Percentiles rank a stretch among this genome's conserved stretches.
These are phyloP conservation scores for Sebastes nivosus DNA, from an alignment of 2,797 vertebrate species.

Conservation along the genomic window DNA sequence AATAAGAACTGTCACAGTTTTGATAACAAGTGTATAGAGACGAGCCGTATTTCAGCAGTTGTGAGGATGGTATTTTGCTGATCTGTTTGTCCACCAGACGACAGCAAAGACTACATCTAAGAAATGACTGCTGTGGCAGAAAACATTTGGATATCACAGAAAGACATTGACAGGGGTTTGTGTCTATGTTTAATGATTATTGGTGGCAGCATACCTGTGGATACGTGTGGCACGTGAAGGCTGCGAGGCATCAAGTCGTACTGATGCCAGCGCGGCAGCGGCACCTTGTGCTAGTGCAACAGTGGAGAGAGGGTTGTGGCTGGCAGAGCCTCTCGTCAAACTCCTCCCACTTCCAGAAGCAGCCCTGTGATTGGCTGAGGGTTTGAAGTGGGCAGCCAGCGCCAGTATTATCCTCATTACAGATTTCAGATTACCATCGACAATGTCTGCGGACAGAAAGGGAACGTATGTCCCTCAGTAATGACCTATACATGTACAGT, in stretches of 20 bases:
- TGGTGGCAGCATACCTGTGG: slow-evolving; percentile 69
- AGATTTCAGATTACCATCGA: slow-evolving; percentile 96
- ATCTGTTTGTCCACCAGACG: slow-evolving; percentile 51
- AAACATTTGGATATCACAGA: background rate
- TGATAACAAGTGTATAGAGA: background rate
- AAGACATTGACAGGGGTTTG: background rate
- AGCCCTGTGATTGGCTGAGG: slow-evolving; percentile 81
- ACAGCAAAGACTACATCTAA: slow-evolving; percentile 37
- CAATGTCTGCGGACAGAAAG: slow-evolving; percentile 85
- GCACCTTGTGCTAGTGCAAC: slow-evolving; percentile 92
- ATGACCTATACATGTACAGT: background rate
- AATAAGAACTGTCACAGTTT: background rate
- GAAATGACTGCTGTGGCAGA: background rate
- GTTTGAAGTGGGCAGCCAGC: slow-evolving; percentile 97
- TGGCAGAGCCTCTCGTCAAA: slow-evolving; percentile 53
- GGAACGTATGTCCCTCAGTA: background rate
- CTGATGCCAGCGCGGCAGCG: slow-evolving; percentile 87
- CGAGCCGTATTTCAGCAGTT: background rate
- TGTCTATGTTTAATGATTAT: background rate
- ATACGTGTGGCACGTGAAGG: slow-evolving; percentile 83
- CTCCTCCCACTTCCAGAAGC: slow-evolving; percentile 61
- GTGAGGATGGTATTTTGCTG: background rate
- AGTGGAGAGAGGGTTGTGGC: slow-evolving; percentile 88
- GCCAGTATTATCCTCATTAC: slow-evolving; percentile 96
- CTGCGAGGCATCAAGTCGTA: slow-evolving; percentile 87